Percentiles rank a stretch among this genome's conserved stretches.
Conservation (phyloP, 2,113 vertebrate species). For the Semnopithecus entellus region DNA sequence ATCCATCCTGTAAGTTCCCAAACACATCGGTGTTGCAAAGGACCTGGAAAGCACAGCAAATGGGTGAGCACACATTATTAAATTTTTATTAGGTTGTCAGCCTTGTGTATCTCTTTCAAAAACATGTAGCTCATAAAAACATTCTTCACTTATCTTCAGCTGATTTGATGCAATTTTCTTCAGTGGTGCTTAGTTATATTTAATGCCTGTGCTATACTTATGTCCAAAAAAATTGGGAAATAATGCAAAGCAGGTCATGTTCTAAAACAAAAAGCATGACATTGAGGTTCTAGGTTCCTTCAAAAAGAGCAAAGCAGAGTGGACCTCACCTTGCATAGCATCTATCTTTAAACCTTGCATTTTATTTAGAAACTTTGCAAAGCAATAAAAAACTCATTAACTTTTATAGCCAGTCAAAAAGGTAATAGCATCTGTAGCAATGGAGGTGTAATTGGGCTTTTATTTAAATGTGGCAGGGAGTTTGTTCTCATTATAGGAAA, state of each 20-base stretch:
- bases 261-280: slow-evolving; percentile 8
- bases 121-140: slow-evolving; percentile 22
- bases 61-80: background rate
- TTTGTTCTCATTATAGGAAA: slow-evolving; percentile 43
- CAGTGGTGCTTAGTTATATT: background rate
- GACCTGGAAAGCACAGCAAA: slow-evolving; percentile 31
- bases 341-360: background rate
- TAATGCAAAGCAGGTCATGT: background rate
- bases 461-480: slow-evolving; percentile 56
- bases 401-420: slow-evolving; percentile 53
- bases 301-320: background rate
- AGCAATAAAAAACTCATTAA: slow-evolving; percentile 48
- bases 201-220: background rate
- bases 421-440: slow-evolving; percentile 47
- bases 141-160: background rate
- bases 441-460: slow-evolving; percentile 54
- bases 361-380: slow-evolving; percentile 54
- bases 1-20: background rate
- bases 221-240: background rate
- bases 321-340: background rate
- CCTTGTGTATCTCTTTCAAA: slow-evolving; percentile 38
- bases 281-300: background rate
- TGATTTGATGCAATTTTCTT: slow-evolving; percentile 36
- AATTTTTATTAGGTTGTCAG: slow-evolving; percentile 51
- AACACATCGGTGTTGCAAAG: background rate